phyloP scores from a whole-genome alignment of 2,888 invertebrate genomes.

The Sialis lutaria region DNA sequence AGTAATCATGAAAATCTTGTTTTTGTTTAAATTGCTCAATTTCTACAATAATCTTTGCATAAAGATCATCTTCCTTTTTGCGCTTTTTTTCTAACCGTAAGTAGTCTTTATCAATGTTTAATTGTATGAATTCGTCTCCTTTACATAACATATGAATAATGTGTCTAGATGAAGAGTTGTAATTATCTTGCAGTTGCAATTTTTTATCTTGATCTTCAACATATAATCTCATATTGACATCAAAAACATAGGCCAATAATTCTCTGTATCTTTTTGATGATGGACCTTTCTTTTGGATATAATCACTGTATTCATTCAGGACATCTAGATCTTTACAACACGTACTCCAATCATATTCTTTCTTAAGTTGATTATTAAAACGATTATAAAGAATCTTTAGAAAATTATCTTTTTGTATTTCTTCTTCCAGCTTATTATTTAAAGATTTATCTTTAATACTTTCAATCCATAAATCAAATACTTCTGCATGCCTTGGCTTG shows the following conservation, averaged over 20 bases:
- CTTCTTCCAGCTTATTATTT: constrained; percentile 3
- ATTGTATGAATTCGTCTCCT: constrained; percentile 4
- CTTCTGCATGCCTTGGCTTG: background rate
- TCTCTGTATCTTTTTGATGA: constrained; percentile 9
- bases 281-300: constrained; percentile 8
- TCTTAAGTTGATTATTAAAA: constrained; percentile 2
- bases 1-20: background rate
- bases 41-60: background rate
- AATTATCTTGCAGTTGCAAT: constrained; percentile 4
- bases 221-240: constrained; percentile 9
- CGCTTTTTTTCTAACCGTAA: constrained; percentile 7
- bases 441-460: background rate
- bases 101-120: constrained; percentile 7
- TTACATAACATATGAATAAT: constrained; percentile 4
- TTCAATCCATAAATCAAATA: background rate
- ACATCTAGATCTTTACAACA: constrained; percentile 5
- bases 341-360: constrained; percentile 5
- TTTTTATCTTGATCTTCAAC: constrained; percentile 3
- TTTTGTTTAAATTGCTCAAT: background rate
- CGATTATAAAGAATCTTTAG: constrained; percentile 3
- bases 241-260: constrained; percentile 10
- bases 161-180: background rate
- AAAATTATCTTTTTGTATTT: constrained; percentile 3
- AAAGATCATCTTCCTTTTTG: constrained; percentile 1
- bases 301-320: constrained; percentile 7